These are phyloP conservation scores for Epistrophe eligans DNA, from an alignment of 2,888 invertebrate genomes.

Conservation along the genomic window DNA sequence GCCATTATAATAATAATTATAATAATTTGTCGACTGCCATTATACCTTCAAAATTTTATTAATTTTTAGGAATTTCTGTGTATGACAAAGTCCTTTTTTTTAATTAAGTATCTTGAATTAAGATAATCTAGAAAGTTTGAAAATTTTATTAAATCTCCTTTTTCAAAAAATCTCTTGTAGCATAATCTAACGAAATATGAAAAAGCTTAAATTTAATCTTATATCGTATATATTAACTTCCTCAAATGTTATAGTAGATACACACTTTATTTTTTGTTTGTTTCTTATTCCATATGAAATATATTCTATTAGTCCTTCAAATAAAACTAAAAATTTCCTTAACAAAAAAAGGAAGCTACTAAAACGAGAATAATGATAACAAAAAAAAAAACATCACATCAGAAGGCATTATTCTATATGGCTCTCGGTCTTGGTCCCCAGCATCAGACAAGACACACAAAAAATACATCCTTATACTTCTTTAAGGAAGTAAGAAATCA, in stretches of 20 bases:
- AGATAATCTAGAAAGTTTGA: too few relatives aligned
- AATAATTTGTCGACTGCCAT: too few relatives aligned
- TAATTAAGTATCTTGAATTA: too few relatives aligned
- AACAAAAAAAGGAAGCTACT: not conserved
- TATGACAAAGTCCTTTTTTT: too few relatives aligned
- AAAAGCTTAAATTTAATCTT: too few relatives aligned
- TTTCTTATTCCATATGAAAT: not conserved
- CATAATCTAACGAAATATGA: too few relatives aligned
- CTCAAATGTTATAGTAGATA: not conserved
- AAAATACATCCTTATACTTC: slow-evolving; percentile 3
- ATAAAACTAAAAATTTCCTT: not conserved
- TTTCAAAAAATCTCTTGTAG: too few relatives aligned
- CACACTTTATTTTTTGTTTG: not conserved
- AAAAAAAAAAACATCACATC: not conserved
- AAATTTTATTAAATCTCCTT: too few relatives aligned
- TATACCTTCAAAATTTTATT: too few relatives aligned
- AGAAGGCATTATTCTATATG: not conserved
- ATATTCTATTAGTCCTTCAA: not conserved
- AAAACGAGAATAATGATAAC: not conserved
- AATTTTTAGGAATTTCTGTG: too few relatives aligned
- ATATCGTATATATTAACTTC: not conserved
- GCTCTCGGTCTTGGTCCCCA: not conserved
- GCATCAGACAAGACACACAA: not conserved
- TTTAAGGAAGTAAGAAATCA: slow-evolving; percentile 48
- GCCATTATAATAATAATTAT: too few relatives aligned